Conservation (phyloP, 2,888 invertebrate genomes). For the Thymelicus acteon region DNA sequence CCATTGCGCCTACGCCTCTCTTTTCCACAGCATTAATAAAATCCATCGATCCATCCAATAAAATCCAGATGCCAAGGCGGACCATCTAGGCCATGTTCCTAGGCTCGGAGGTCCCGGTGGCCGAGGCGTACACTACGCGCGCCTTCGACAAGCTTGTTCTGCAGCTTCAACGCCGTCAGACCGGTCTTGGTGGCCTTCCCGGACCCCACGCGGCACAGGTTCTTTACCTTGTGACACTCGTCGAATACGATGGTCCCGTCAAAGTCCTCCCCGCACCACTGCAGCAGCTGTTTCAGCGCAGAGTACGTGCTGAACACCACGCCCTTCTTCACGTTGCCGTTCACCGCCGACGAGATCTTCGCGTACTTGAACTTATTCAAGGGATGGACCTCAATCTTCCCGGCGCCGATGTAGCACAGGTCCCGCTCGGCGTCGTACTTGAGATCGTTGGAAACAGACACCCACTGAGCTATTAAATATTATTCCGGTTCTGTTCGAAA, state of each 20-base stretch:
- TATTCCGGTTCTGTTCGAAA: too few species aligned
- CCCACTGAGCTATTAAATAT: slow-evolving; percentile 83
- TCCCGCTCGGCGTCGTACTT: slow-evolving; percentile 99
- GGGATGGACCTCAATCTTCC: slow-evolving; percentile 90
- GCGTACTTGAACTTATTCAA: slow-evolving; percentile 94
- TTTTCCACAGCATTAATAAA: slow-evolving; percentile 99
- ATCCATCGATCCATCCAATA: too few species aligned
- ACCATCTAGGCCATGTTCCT: slow-evolving; percentile 99
- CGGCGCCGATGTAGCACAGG: slow-evolving; percentile 97
- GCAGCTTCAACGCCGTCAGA: slow-evolving; percentile 96
- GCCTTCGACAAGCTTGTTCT: slow-evolving; percentile 97
- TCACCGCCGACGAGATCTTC: slow-evolving; percentile 96
- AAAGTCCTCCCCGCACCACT: slow-evolving; percentile 99
- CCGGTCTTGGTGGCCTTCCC: slow-evolving; percentile 99
- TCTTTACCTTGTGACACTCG: slow-evolving; percentile 99
- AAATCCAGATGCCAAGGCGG: slow-evolving; percentile 99
- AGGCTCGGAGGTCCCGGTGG: slow-evolving; percentile 99
- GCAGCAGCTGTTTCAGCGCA: slow-evolving; percentile 96
- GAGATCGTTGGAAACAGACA: slow-evolving; percentile 99
- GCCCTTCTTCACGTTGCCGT: slow-evolving; percentile 96
- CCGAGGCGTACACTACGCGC: slow-evolving; percentile 97
- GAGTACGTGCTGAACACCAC: slow-evolving; percentile 99
- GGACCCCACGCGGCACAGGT: slow-evolving; percentile 97
- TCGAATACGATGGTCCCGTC: slow-evolving; percentile 90
- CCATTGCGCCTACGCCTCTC: slow-evolving; percentile 99